phyloP scores from a whole-genome alignment of 2,797 vertebrate genomes.

The Muraenolepis orangiensis region DNA sequence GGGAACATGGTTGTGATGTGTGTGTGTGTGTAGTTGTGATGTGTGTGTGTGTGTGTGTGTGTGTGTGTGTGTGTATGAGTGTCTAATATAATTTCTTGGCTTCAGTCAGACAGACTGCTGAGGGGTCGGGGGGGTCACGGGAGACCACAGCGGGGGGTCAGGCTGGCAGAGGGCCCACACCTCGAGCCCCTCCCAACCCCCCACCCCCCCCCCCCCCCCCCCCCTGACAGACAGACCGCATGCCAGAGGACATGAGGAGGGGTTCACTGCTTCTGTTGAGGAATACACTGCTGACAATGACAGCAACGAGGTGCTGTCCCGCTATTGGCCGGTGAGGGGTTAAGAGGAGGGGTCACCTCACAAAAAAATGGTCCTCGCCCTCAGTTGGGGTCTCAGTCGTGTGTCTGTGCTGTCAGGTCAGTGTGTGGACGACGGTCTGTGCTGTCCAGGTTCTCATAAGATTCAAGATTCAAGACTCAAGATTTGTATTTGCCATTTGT shows the following conservation, averaged over 20 bases:
- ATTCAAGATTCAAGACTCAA: too few relatives aligned
- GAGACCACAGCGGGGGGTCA: constrained; percentile 40
- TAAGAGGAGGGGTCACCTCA: too few relatives aligned
- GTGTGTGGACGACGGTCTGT: not conserved
- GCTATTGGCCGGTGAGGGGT: too few relatives aligned
- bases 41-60: not conserved
- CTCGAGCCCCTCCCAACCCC: constrained; percentile 33
- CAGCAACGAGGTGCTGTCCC: too few relatives aligned
- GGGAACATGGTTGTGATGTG: not conserved
- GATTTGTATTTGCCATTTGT: too few relatives aligned
- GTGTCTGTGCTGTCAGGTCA: not conserved
- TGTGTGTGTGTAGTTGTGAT: too few relatives aligned
- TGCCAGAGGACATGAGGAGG: not conserved
- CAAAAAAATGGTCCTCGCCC: too few relatives aligned
- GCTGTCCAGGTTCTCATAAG: too few relatives aligned
- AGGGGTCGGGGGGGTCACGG: constrained; percentile 19
- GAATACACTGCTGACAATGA: too few relatives aligned
- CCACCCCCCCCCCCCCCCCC: constrained; percentile 35
- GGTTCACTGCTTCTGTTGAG: too few relatives aligned
- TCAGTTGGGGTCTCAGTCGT: too few relatives aligned
- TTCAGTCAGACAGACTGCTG: constrained; percentile 8
- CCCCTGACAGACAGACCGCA: constrained; percentile 3
- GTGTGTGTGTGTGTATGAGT: not conserved
- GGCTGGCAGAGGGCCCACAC: constrained; percentile 48
- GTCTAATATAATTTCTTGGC: not conserved